These are phyloP conservation scores for Mobula hypostoma DNA, from an alignment of 2,113 vertebrate species.

Conservation along the genomic window DNA sequence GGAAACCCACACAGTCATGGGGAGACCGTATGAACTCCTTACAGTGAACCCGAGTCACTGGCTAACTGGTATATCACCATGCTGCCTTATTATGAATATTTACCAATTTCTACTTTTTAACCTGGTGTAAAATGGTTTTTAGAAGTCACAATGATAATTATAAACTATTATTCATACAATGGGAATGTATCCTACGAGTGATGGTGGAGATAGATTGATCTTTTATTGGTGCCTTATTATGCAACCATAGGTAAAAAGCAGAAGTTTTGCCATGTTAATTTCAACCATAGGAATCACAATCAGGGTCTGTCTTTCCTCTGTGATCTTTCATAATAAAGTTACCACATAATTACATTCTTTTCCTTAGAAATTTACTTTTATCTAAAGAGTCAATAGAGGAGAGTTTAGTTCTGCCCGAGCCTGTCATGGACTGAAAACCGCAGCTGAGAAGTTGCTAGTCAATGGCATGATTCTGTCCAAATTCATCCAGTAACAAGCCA, in stretches of 20 bases:
- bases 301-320: not conserved
- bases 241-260: not conserved
- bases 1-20: too few species aligned
- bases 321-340: not conserved
- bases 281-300: not conserved
- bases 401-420: not conserved
- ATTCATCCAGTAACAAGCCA: too few species aligned
- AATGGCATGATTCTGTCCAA: too few species aligned
- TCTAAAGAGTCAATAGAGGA: not conserved
- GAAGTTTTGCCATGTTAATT: not conserved
- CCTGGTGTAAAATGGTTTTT: not conserved
- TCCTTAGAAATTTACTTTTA: not conserved
- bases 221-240: not conserved
- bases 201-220: not conserved
- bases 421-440: not conserved
- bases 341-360: not conserved
- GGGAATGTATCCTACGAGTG: not conserved
- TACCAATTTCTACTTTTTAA: not conserved
- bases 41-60: too few species aligned
- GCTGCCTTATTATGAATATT: not conserved
- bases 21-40: too few species aligned
- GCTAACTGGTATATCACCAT: too few species aligned
- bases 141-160: not conserved
- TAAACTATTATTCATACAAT: not conserved
- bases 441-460: too few species aligned